Evolutionary conservation across 2,113 vertebrate species (phyloP).

Genomic region (Xerus inauris): DNA sequence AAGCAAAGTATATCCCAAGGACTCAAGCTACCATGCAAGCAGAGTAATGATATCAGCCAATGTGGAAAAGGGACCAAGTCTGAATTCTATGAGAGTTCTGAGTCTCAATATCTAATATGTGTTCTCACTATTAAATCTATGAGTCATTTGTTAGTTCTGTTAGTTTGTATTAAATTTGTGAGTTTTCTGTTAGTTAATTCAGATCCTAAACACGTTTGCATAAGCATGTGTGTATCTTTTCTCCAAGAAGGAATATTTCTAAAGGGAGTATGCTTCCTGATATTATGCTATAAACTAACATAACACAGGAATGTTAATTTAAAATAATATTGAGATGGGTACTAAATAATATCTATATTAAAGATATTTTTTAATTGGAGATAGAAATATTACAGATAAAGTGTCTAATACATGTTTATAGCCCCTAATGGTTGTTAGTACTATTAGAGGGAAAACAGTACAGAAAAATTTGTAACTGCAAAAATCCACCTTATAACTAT

Average conservation of each 20-base stretch:
- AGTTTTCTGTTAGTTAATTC: not conserved
- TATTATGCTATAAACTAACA: not conserved
- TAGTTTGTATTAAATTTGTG: not conserved
- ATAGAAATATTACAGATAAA: not conserved
- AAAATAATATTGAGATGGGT: not conserved
- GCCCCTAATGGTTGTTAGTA: not conserved
- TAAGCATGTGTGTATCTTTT: not conserved
- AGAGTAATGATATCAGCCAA: not conserved
- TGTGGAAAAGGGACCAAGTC: not conserved
- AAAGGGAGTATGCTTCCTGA: not conserved
- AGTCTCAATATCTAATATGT: not conserved
- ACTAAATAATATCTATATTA: not conserved
- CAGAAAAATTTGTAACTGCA: not conserved
- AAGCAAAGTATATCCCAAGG: not conserved
- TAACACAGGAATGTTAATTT: not conserved
- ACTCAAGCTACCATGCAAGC: not conserved
- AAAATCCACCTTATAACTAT: not conserved
- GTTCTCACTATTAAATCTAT: not conserved
- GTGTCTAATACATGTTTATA: not conserved
- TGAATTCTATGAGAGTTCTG: not conserved
- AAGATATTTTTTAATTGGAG: not conserved
- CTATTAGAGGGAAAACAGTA: not conserved
- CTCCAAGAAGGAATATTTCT: not conserved
- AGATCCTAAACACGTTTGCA: not conserved
- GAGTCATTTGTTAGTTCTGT: not conserved